These are phyloP conservation scores for Herminia tarsipennalis DNA, from an alignment of 2,888 invertebrate genomes.

Conservation along the genomic window DNA sequence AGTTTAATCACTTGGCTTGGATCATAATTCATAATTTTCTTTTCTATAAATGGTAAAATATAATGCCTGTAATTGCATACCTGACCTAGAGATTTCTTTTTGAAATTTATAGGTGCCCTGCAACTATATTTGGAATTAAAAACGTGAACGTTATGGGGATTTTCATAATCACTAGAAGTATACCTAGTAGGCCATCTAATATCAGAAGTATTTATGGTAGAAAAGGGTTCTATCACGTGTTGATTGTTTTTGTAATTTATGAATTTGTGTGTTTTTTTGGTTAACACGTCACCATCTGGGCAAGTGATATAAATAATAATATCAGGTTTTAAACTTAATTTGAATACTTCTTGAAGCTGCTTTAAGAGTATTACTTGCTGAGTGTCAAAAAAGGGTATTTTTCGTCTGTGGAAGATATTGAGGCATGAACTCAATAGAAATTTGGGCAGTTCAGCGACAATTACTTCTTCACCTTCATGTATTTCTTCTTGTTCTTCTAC, in stretches of 20 bases:
- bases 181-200: constrained; percentile 68
- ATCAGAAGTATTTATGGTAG: constrained; percentile 42
- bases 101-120: constrained; percentile 75
- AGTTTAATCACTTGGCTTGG: constrained; percentile 85
- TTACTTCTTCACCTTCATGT: constrained; percentile 54
- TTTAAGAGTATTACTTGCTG: constrained; percentile 56
- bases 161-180: constrained; percentile 54
- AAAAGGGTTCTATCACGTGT: constrained; percentile 51
- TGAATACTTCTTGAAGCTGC: constrained; percentile 65
- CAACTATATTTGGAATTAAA: constrained; percentile 78
- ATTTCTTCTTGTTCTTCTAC: constrained; percentile 51
- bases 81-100: constrained; percentile 71
- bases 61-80: constrained; percentile 79
- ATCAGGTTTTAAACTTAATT: constrained; percentile 68
- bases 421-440: constrained; percentile 64
- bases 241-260: constrained; percentile 58
- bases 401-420: constrained; percentile 46
- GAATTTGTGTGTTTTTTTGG: constrained; percentile 64
- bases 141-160: constrained; percentile 48
- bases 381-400: constrained; percentile 51
- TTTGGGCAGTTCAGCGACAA: constrained; percentile 66
- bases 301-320: constrained; percentile 85
- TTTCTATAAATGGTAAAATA: constrained; percentile 77
- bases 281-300: constrained; percentile 81
- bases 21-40: constrained; percentile 79